phyloP scores from a whole-genome alignment of 2,797 vertebrate genomes.

The Gambusia yucatana region DNA sequence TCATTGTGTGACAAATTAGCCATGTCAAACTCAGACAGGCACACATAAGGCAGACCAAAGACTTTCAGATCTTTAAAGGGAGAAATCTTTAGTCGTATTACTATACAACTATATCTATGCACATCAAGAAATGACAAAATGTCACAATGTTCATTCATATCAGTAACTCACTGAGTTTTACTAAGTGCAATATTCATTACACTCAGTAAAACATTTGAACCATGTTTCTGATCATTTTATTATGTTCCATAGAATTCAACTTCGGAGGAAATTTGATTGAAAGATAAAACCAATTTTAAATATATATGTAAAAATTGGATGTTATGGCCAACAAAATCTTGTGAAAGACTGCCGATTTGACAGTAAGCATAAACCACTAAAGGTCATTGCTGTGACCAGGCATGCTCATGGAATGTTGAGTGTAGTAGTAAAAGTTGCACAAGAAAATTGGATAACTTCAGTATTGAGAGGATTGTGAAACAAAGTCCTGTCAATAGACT shows the following conservation, averaged over 20 bases:
- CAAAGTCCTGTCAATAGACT: not conserved
- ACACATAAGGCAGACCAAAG: slow-evolving; percentile 11
- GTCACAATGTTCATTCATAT: not conserved
- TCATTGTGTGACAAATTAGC: slow-evolving; percentile 13
- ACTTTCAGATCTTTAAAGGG: not conserved
- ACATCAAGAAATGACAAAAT: not conserved
- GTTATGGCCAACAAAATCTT: not conserved
- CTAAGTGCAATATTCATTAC: not conserved
- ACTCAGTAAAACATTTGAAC: not conserved
- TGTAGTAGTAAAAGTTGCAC: not conserved
- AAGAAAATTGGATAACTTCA: no score
- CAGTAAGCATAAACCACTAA: not conserved
- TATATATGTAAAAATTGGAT: not conserved
- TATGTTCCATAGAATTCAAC: not conserved
- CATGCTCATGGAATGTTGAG: not conserved
- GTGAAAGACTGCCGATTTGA: not conserved
- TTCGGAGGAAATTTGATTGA: not conserved
- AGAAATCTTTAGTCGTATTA: not conserved
- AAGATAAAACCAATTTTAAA: not conserved
- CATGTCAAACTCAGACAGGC: slow-evolving; percentile 18
- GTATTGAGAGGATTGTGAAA: not conserved
- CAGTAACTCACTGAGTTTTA: not conserved
- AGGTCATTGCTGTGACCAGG: no score
- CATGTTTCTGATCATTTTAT: not conserved
- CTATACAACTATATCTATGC: no score